These are phyloP conservation scores for Diabrotica balteata DNA, from an alignment of 2,888 invertebrate genomes.

Conservation along the genomic window DNA sequence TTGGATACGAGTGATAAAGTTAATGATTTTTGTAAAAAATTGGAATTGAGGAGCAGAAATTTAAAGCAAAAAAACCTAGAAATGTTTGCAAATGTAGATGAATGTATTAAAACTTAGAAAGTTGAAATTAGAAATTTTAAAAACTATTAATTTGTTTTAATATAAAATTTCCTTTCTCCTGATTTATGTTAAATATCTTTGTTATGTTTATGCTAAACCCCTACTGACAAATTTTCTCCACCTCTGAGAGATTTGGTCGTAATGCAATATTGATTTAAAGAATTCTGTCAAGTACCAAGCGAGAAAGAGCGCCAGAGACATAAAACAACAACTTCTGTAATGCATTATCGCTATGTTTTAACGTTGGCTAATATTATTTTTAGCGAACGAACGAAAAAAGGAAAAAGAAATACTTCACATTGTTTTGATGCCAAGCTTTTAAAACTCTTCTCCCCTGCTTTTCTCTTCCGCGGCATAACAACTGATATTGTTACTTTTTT, in stretches of 20 bases:
- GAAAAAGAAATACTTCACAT: constrained; percentile 51
- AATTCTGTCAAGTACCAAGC: constrained; percentile 47
- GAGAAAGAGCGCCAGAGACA: constrained; percentile 37
- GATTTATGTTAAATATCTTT: too few relatives aligned
- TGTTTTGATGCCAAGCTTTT: constrained; percentile 58
- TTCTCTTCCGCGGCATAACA: constrained; percentile 36
- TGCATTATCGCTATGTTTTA: constrained; percentile 53
- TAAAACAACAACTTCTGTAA: constrained; percentile 51
- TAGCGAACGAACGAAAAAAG: constrained; percentile 50
- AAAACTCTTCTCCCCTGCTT: constrained; percentile 43
- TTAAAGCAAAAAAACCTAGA: too few relatives aligned
- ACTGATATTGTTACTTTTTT: constrained; percentile 37
- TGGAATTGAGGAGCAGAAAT: too few relatives aligned
- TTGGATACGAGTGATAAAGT: too few relatives aligned
- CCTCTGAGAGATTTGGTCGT: constrained; percentile 40
- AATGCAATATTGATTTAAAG: constrained; percentile 54
- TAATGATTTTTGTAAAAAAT: too few relatives aligned
- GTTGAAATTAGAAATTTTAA: too few relatives aligned
- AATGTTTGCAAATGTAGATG: too few relatives aligned
- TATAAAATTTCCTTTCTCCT: too few relatives aligned
- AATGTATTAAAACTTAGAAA: too few relatives aligned
- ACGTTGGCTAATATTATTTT: constrained; percentile 57
- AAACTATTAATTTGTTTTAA: too few relatives aligned
- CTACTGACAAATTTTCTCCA: not conserved
- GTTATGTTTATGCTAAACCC: too few relatives aligned